Evolutionary conservation across 2,888 invertebrate genomes (phyloP).

Genomic region (Lampropteryx suffumata): DNA sequence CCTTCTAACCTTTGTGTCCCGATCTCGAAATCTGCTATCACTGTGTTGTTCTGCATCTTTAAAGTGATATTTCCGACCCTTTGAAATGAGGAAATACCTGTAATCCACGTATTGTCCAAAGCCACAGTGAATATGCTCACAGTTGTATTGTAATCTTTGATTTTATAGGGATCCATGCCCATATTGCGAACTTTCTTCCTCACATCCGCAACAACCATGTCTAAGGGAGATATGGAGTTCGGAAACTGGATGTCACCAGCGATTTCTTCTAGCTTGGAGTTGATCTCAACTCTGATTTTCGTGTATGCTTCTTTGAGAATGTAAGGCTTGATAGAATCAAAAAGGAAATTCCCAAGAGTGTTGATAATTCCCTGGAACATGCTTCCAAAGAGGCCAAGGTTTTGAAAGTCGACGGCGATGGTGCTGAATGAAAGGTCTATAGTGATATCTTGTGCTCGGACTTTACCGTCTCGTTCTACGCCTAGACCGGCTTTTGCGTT

Average conservation of each 20-base stretch:
- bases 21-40: slow-evolving; percentile 86
- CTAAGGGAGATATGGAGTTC: slow-evolving; percentile 93
- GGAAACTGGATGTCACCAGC: slow-evolving; percentile 88
- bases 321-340: slow-evolving; percentile 93
- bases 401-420: slow-evolving; percentile 91
- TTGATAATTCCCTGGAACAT: slow-evolving; percentile 89
- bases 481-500: slow-evolving; percentile 87
- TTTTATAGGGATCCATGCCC: slow-evolving; percentile 89
- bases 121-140: slow-evolving; percentile 86
- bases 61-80: slow-evolving; percentile 90
- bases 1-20: slow-evolving; percentile 92
- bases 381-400: slow-evolving; percentile 89
- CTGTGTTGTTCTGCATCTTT: slow-evolving; percentile 87
- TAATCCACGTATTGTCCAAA: slow-evolving; percentile 89
- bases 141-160: slow-evolving; percentile 88
- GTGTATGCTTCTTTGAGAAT: slow-evolving; percentile 90
- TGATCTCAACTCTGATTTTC: slow-evolving; percentile 88
- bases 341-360: slow-evolving; percentile 90
- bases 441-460: slow-evolving; percentile 89
- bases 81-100: slow-evolving; percentile 91
- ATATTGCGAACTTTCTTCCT: slow-evolving; percentile 85
- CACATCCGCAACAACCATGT: slow-evolving; percentile 90
- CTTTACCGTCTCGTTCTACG: slow-evolving; percentile 88
- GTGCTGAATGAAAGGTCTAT: slow-evolving; percentile 90
- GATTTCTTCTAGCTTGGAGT: slow-evolving; percentile 87